Conservation (phyloP, 2,888 invertebrate genomes). For the Sicus ferrugineus region DNA sequence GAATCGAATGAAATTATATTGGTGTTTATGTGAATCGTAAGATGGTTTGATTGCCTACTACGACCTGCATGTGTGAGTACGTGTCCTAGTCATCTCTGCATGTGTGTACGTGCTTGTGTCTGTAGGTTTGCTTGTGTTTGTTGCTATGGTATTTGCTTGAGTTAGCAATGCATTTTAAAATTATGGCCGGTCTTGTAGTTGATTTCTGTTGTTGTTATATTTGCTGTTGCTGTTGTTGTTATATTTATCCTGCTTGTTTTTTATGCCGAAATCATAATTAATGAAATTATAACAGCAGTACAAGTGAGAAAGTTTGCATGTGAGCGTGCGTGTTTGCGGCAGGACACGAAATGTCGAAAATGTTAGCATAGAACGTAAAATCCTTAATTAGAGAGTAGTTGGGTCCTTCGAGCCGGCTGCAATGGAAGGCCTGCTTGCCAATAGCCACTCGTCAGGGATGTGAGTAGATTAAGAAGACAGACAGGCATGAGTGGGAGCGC, state of each 20-base stretch:
- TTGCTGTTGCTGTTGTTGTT: slow-evolving; percentile 6
- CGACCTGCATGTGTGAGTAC: slow-evolving; percentile 2
- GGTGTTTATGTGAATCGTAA: too few relatives aligned
- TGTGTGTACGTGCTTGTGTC: slow-evolving; percentile 23
- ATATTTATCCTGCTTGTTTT: background rate
- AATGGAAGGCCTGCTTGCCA: background rate
- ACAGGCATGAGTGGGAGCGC: slow-evolving; percentile 32
- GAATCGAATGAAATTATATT: too few relatives aligned
- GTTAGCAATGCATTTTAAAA: slow-evolving; percentile 19
- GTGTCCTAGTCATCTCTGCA: background rate
- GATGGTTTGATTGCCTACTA: too few relatives aligned
- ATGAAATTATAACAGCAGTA: slow-evolving; percentile 11
- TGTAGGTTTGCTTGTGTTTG: slow-evolving; percentile 26
- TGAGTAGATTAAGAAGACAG: background rate
- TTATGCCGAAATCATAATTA: slow-evolving; percentile 45
- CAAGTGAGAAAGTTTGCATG: slow-evolving; percentile 3
- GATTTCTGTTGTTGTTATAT: slow-evolving; percentile 1
- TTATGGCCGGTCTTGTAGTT: background rate
- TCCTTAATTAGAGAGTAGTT: slow-evolving; percentile 54
- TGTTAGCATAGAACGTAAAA: slow-evolving; percentile 52
- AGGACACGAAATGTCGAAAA: slow-evolving; percentile 56
- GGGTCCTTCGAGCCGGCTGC: too few relatives aligned
- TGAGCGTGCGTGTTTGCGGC: slow-evolving; percentile 16
- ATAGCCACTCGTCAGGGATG: background rate
- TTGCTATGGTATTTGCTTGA: background rate